Conservation (phyloP, 2,888 invertebrate species). For the Drosophila mimica region DNA sequence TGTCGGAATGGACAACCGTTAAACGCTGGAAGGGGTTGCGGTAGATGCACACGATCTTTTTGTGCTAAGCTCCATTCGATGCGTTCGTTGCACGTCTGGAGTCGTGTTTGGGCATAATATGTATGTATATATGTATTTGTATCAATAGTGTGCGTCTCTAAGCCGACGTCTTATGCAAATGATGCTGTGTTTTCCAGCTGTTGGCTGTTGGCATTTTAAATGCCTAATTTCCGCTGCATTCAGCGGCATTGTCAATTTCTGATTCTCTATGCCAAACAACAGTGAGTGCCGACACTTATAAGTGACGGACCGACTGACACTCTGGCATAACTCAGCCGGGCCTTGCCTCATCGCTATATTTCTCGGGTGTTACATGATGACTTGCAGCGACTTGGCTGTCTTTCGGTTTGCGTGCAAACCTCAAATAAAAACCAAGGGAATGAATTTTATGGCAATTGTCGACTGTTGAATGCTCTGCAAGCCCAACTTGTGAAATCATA, state of each 20-base stretch:
- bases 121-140: not conserved
- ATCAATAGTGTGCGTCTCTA: conserved; percentile 31
- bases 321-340: conserved; percentile 51
- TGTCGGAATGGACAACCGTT: conserved; percentile 32
- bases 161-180: conserved; percentile 67
- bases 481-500: not conserved
- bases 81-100: conserved; percentile 44
- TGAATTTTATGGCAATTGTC: not conserved
- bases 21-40: conserved; percentile 21
- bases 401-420: conserved; percentile 61
- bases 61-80: conserved; percentile 34
- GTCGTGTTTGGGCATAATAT: conserved; percentile 54
- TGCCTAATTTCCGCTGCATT: conserved; percentile 69
- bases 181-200: conserved; percentile 10
- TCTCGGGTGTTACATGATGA: conserved; percentile 73
- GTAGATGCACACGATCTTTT: conserved; percentile 10
- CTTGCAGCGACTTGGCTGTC: conserved; percentile 37
- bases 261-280: conserved; percentile 50
- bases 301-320: conserved; percentile 30
- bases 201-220: conserved; percentile 27
- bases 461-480: conserved; percentile 32
- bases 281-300: conserved; percentile 50
- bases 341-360: conserved; percentile 74
- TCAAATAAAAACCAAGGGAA: conserved; percentile 47
- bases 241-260: conserved; percentile 73